phyloP scores from a whole-genome alignment of 2,113 vertebrate species.

The Syrmaticus mikado region DNA sequence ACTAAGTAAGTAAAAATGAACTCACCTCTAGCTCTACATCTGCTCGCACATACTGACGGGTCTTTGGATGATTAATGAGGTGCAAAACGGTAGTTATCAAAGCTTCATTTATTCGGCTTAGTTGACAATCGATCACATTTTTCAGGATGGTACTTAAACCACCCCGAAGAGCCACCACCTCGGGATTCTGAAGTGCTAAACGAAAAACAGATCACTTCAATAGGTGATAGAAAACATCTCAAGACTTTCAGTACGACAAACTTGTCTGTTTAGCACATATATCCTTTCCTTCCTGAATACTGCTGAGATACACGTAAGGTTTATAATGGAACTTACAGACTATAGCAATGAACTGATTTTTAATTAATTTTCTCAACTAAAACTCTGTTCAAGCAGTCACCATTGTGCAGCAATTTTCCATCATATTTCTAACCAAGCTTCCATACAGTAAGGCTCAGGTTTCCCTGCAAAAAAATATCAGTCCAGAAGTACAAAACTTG shows the following conservation, averaged over 20 bases:
- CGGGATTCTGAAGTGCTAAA: conserved; percentile 95
- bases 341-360: not conserved
- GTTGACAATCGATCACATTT: conserved; percentile 97
- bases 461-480: not conserved
- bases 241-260: not conserved
- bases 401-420: not conserved
- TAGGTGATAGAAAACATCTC: not conserved
- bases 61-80: conserved; percentile 97
- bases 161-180: conserved; percentile 94
- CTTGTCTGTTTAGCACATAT: not conserved
- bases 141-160: conserved; percentile 97
- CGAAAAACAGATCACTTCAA: not conserved
- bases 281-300: not conserved
- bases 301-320: not conserved
- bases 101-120: conserved; percentile 98
- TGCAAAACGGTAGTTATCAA: conserved; percentile 97
- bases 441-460: not conserved
- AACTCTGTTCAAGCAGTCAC: not conserved
- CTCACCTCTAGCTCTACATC: conserved; percentile 97
- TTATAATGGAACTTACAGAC: not conserved
- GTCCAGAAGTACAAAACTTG: too few species aligned
- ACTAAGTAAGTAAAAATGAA: conserved; percentile 16
- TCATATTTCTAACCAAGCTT: not conserved
- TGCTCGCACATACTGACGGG: conserved; percentile 92
- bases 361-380: not conserved